Evolutionary conservation across 2,113 vertebrate species (phyloP), one percentile per base, ranked within the genome.

Genomic region (Arothron firmamentum): DNA sequence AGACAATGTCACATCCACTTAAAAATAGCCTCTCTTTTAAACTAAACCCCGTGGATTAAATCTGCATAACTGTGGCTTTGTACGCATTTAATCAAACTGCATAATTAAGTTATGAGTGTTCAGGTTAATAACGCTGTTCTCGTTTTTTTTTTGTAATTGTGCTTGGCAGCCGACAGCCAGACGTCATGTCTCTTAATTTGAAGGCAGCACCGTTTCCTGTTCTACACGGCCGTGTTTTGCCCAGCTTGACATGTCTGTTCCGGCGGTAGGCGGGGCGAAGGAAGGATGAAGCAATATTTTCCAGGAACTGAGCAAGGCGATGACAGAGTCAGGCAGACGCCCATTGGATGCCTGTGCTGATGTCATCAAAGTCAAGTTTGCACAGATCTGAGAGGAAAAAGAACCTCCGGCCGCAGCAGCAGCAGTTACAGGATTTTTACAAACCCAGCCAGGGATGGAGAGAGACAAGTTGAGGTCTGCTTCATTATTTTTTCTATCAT

Each of bases 221-320:
- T 0, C 0, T 3, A 4, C 12, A 1, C 11, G 12, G 15, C 34
- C 38, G 0, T 38, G 9, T 13, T 23, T 6, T 11, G 2, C 1
- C 3, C 4, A 2, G 0, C 34, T 55, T 72, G 51, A 42, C n/a
- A 23, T 21, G 16, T 43, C 55, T 57, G 25, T 42, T 48, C 43
- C 54, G 52, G 65, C 21, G 52, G 67, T 63, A 16, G 74, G 74
- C 47, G 74, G 65, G 62, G 50, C 74, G 46, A 38, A 52, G 18
- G 41, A 49, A 63, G 57, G 48, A 72, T 74, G 81, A 77, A 80
- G 68, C 66, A 76, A 74, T 69, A 57, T 69, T 84, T 77, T 74
- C 78, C 74, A 78, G 57, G 61, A 80, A 72, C 60, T 52, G 23
- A 74, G 55, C 60, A 42, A 71, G 28, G 47, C 53, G 59, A 23